Evolutionary conservation across 2,888 invertebrate genomes (phyloP).

Genomic region (Drosophila subquinaria): DNA sequence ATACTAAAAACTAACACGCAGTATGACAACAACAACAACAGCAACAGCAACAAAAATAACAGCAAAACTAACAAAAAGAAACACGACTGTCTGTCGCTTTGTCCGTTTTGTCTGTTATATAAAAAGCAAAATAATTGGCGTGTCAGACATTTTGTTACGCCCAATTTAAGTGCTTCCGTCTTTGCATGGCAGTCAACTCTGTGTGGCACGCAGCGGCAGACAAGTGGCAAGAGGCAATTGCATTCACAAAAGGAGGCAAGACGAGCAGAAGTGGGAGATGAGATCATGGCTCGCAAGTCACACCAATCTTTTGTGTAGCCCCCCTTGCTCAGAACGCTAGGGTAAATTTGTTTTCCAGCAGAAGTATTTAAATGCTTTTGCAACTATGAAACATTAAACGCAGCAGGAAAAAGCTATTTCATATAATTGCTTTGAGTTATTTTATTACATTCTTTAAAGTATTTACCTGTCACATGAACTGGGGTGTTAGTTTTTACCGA

Average conservation of each 20-base stretch:
- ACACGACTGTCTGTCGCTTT: slow-evolving; percentile 6
- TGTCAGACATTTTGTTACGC: slow-evolving; percentile 81
- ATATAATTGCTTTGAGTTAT: slow-evolving; percentile 6
- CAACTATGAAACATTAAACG: slow-evolving; percentile 30
- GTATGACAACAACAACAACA: slow-evolving; percentile 26
- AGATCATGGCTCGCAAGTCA: slow-evolving; percentile 50
- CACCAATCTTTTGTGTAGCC: slow-evolving; percentile 18
- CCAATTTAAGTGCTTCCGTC: slow-evolving; percentile 77
- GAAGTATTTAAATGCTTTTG: slow-evolving; percentile 37
- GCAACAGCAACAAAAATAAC: slow-evolving; percentile 27
- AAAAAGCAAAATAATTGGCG: slow-evolving; percentile 79
- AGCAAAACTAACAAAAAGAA: slow-evolving; percentile 35
- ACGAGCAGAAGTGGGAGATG: not conserved
- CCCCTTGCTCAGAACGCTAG: slow-evolving; percentile 1
- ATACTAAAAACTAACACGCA: slow-evolving; percentile 72
- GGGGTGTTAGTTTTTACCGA: too few species aligned
- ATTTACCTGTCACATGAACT: slow-evolving; percentile 5
- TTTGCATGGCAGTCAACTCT: slow-evolving; percentile 46
- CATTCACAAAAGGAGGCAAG: slow-evolving; percentile 33
- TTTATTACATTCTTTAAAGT: slow-evolving; percentile 2
- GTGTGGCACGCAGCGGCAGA: slow-evolving; percentile 32
- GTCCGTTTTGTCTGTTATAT: slow-evolving; percentile 50
- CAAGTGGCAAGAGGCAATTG: slow-evolving; percentile 54
- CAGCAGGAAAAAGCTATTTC: slow-evolving; percentile 11
- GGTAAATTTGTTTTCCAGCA: slow-evolving; percentile 32